Evolutionary conservation across 2,888 invertebrate genomes (phyloP).

Genomic region (Lepetodrilus schrolli): DNA sequence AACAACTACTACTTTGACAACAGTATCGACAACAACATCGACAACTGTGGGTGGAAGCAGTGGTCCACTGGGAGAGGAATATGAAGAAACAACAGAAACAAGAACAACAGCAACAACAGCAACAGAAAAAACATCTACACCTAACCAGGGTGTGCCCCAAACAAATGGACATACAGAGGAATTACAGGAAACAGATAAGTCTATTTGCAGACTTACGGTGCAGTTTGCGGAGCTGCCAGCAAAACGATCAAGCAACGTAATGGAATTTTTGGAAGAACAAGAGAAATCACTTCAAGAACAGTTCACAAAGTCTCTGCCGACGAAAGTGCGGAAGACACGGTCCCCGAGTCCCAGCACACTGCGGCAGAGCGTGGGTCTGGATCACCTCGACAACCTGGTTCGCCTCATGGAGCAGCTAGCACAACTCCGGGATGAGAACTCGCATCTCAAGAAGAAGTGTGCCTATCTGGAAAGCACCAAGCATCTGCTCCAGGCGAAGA

Average conservation of each 20-base stretch:
- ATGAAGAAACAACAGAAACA: neutral
- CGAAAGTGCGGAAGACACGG: slow-evolving; percentile 44
- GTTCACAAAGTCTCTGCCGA: slow-evolving; percentile 35
- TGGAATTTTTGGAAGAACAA: slow-evolving; percentile 67
- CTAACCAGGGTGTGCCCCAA: slow-evolving; percentile 28
- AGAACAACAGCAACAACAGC: neutral
- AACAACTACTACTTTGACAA: slow-evolving; percentile 42
- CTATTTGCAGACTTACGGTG: slow-evolving; percentile 40
- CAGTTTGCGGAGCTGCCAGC: slow-evolving; percentile 44
- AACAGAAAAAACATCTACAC: neutral
- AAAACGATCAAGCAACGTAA: slow-evolving; percentile 56
- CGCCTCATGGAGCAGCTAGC: slow-evolving; percentile 86
- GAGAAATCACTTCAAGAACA: slow-evolving; percentile 52
- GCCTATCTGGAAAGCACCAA: slow-evolving; percentile 84
- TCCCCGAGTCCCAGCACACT: slow-evolving; percentile 61
- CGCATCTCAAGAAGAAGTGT: slow-evolving; percentile 81
- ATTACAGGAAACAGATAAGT: neutral
- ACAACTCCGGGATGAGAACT: slow-evolving; percentile 83
- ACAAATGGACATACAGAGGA: slow-evolving; percentile 25
- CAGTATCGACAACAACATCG: slow-evolving; percentile 41
- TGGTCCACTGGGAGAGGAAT: slow-evolving; percentile 54
- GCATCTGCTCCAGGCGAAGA: slow-evolving; percentile 75
- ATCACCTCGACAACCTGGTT: slow-evolving; percentile 87
- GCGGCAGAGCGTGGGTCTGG: slow-evolving; percentile 78
- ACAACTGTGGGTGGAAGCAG: slow-evolving; percentile 61